Conservation (phyloP, 2,797 vertebrate species). For the Sebastes minor region DNA sequence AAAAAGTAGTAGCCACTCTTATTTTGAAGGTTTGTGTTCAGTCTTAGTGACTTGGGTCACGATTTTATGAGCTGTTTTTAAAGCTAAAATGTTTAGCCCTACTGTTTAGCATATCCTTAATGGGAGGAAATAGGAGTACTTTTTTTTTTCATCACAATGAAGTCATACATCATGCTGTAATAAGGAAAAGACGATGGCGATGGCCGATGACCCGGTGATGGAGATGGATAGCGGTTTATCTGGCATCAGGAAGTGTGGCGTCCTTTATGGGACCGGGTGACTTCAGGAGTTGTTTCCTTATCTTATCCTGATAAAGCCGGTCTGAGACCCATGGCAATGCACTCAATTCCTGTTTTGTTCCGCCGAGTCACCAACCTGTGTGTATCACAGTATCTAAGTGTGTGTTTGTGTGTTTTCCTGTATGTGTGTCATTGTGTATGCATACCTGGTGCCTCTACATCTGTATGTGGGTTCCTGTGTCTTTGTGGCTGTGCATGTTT, state of each 20-base stretch:
- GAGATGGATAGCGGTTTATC: conserved; percentile 57
- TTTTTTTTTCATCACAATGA: background rate
- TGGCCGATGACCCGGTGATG: conserved; percentile 1
- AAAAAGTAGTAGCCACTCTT: background rate
- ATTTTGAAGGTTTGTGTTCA: background rate
- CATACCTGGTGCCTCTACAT: conserved; percentile 36
- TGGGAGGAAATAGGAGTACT: background rate
- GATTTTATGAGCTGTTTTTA: background rate
- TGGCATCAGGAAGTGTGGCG: conserved; percentile 61
- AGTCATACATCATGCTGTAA: conserved; percentile 27
- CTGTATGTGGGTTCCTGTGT: conserved; percentile 56
- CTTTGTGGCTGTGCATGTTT: conserved; percentile 53
- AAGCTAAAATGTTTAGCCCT: background rate
- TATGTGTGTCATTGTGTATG: conserved; percentile 11
- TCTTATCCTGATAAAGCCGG: conserved; percentile 43
- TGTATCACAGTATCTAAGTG: conserved; percentile 15
- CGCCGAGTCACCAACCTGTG: conserved; percentile 1
- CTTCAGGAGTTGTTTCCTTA: conserved; percentile 44
- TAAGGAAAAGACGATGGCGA: background rate
- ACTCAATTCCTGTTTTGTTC: conserved; percentile 53
- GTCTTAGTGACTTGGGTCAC: background rate
- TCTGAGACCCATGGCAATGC: conserved; percentile 35
- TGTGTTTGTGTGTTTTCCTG: background rate
- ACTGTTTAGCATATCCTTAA: background rate
- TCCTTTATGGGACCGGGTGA: conserved; percentile 36